Percentiles rank a stretch among this genome's conserved stretches.
phyloP scores from a whole-genome alignment of 1,140 invertebrate genomes.

The Drosophila teissieri region DNA sequence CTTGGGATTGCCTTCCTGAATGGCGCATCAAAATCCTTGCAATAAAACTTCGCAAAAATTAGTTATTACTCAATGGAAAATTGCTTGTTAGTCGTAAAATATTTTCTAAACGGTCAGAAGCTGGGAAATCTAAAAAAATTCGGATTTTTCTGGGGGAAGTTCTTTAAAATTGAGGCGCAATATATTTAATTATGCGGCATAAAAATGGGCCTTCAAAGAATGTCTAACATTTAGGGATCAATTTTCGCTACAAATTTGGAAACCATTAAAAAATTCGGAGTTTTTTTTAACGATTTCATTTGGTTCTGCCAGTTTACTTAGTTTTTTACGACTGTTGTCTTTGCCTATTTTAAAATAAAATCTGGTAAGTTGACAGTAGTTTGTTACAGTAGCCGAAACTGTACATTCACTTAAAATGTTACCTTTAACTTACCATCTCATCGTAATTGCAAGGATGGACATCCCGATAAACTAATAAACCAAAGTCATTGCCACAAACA shows the following conservation, averaged over 20 bases:
- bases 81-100: conserved; percentile 39
- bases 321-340: too few species aligned
- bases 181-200: too few species aligned
- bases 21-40: conserved; percentile 25
- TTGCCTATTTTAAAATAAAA: too few species aligned
- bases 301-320: background rate
- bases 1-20: conserved; percentile 21
- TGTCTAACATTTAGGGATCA: background rate
- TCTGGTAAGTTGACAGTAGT: too few species aligned
- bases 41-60: conserved; percentile 43
- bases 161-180: background rate
- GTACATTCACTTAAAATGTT: background rate
- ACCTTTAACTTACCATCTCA: background rate
- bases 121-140: conserved; percentile 1
- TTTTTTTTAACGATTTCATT: background rate
- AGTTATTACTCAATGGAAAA: conserved; percentile 46
- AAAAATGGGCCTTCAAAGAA: background rate
- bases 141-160: background rate
- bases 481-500: conserved; percentile 52
- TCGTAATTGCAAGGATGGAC: conserved; percentile 26
- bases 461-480: conserved; percentile 47
- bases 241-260: background rate
- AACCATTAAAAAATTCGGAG: background rate
- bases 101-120: background rate
- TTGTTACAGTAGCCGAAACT: background rate